phyloP scores from a whole-genome alignment of 2,888 invertebrate species.

The Xestia c-nigrum region DNA sequence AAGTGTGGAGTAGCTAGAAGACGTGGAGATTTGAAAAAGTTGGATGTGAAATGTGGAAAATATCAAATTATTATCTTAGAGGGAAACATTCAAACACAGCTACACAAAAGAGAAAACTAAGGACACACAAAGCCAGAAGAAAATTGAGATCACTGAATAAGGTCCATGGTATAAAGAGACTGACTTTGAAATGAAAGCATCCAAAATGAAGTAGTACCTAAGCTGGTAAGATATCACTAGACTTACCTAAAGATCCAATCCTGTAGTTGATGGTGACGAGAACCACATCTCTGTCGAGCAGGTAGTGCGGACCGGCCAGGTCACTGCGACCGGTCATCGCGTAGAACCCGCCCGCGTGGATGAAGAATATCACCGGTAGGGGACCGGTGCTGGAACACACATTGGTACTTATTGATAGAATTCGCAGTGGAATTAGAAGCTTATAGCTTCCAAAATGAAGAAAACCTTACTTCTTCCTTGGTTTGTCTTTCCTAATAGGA shows the following conservation, averaged over 20 bases:
- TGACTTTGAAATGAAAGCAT: neutral
- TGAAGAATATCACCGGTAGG: slow-evolving; percentile 92
- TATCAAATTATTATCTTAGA: neutral
- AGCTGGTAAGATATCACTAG: neutral
- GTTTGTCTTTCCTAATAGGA: neutral
- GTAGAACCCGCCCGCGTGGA: slow-evolving; percentile 93
- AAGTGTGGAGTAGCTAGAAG: neutral
- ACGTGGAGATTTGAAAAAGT: neutral
- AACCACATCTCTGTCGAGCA: slow-evolving; percentile 92
- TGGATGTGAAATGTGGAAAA: neutral
- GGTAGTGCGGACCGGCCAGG: slow-evolving; percentile 91
- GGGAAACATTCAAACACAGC: neutral
- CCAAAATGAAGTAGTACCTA: neutral
- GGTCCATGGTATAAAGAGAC: neutral
- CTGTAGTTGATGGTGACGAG: slow-evolving; percentile 92
- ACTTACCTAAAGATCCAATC: slow-evolving; percentile 87
- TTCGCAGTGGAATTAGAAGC: neutral
- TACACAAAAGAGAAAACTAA: neutral
- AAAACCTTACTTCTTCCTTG: neutral
- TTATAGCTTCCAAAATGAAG: neutral
- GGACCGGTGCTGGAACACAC: slow-evolving; percentile 65
- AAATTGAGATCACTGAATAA: too few species aligned
- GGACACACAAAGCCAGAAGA: neutral
- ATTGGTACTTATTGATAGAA: neutral
- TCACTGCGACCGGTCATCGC: slow-evolving; percentile 78